A percentile compares a stretch with the other conserved stretches of the same genome.
phyloP scores from a whole-genome alignment of 2,797 vertebrate genomes.

The Centroberyx gerrardi region DNA sequence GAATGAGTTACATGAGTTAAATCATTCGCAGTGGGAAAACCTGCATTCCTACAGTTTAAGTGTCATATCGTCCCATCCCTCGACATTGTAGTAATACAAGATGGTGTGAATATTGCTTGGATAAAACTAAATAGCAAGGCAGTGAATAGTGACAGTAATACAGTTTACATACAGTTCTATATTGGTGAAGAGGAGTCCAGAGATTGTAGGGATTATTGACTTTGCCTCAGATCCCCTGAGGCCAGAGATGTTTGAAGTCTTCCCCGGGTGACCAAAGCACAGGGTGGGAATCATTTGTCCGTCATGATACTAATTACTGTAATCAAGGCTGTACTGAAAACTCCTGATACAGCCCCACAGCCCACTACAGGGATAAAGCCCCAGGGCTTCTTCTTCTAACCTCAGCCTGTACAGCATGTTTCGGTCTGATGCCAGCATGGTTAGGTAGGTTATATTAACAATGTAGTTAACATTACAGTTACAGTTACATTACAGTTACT shows the following conservation, averaged over 20 bases:
- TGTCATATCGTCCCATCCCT: too few relatives aligned
- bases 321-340: constrained; percentile 21
- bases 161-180: background rate
- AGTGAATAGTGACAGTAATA: background rate
- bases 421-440: background rate
- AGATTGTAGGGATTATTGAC: background rate
- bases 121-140: too few relatives aligned
- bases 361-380: background rate
- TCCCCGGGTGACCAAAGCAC: background rate
- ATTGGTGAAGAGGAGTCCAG: background rate
- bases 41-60: too few relatives aligned
- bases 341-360: background rate
- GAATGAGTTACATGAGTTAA: too few relatives aligned
- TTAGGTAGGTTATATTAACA: too few relatives aligned
- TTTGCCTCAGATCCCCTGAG: background rate
- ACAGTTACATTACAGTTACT: too few relatives aligned
- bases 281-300: background rate
- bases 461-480: too few relatives aligned
- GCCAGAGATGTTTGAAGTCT: background rate
- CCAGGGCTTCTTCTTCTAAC: background rate
- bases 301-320: constrained; percentile 22
- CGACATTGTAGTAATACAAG: too few relatives aligned
- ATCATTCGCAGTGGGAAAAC: too few relatives aligned
- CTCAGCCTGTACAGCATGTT: background rate
- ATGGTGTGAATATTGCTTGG: too few relatives aligned